A percentile compares a stretch with the other conserved stretches of the same genome.
Evolutionary conservation across 30 jellyfish, hydroid and myxozoan species (phyloP).

Genomic region (Hydra vulgaris): DNA sequence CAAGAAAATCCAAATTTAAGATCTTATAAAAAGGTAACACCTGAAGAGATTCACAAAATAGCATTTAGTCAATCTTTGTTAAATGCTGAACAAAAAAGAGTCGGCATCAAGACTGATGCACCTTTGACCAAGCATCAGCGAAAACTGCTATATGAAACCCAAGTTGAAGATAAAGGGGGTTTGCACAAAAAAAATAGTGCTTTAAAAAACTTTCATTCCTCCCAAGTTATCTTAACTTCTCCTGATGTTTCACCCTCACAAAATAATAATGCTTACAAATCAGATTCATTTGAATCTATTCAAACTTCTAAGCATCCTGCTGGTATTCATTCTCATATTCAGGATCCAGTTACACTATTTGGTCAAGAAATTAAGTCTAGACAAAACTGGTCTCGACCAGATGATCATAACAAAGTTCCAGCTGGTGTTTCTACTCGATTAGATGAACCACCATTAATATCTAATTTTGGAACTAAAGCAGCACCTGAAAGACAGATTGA

Average conservation of each 20-base stretch:
- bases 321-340: background rate
- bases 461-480: background rate
- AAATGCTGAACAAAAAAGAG: slow-evolving; percentile 11
- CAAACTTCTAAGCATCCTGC: background rate
- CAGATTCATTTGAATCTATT: background rate
- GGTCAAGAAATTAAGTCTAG: background rate
- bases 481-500: background rate
- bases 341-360: background rate
- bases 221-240: slow-evolving; percentile 6
- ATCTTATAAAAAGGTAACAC: slow-evolving; percentile 13
- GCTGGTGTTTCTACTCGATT: background rate
- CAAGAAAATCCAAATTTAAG: slow-evolving; percentile 13
- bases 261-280: too few relatives aligned
- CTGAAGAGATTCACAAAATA: slow-evolving; percentile 16
- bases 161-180: background rate
- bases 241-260: slow-evolving; percentile 10
- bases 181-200: slow-evolving; percentile 4
- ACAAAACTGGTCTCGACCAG: slow-evolving; percentile 9
- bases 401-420: background rate
- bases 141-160: slow-evolving; percentile 14
- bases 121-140: slow-evolving; percentile 8
- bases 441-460: background rate
- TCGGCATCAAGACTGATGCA: background rate
- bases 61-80: slow-evolving; percentile 6
- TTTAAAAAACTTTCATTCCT: slow-evolving; percentile 16